phyloP scores from a whole-genome alignment of 2,113 vertebrate genomes.

The Nannospalax galili region DNA sequence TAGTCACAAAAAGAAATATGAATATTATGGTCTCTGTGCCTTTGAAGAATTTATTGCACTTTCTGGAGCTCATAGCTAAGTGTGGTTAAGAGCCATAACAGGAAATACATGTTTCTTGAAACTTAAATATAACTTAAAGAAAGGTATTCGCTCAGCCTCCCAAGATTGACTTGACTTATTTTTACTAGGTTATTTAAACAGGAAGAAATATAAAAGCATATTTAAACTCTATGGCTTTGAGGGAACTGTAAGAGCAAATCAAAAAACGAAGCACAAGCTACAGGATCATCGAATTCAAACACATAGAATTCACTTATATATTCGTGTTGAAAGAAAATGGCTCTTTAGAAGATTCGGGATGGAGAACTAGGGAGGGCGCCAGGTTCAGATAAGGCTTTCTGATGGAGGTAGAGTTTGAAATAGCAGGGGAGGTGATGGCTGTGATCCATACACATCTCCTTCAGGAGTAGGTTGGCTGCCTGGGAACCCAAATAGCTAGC shows the following conservation, averaged over 20 bases:
- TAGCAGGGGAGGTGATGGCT: not conserved
- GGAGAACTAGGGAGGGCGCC: not conserved
- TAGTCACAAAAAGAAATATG: not conserved
- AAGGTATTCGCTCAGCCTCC: not conserved
- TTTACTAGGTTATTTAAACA: conserved; percentile 31
- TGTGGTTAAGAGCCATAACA: not conserved
- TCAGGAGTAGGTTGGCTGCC: not conserved
- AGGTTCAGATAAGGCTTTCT: not conserved
- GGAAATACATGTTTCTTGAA: conserved; percentile 7
- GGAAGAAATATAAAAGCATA: not conserved
- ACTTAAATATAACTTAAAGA: not conserved
- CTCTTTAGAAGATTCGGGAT: not conserved
- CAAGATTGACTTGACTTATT: not conserved
- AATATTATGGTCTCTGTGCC: not conserved
- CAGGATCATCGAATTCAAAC: not conserved
- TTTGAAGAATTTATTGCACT: conserved; percentile 22
- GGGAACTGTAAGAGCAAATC: conserved; percentile 6
- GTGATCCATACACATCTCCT: not conserved
- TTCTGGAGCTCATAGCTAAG: not conserved
- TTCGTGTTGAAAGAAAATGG: not conserved
- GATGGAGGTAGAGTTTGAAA: not conserved
- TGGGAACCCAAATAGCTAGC: not conserved
- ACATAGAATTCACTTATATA: not conserved
- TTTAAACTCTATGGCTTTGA: not conserved
- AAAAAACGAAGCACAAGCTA: not conserved